Evolutionary conservation across 2,797 vertebrate species (phyloP).

Genomic region (Valencia hispanica): DNA sequence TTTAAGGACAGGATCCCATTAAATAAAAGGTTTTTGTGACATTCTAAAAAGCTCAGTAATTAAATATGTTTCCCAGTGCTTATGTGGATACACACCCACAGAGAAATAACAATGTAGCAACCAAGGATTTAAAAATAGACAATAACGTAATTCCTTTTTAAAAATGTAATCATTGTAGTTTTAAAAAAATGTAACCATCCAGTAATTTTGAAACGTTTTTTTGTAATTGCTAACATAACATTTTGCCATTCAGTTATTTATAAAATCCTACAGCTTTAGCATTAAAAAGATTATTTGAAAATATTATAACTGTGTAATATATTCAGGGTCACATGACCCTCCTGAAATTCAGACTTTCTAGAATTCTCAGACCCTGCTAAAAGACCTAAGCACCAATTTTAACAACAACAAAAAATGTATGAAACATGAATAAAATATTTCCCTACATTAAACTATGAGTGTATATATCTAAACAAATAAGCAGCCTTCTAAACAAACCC

Average conservation of each 20-base stretch:
- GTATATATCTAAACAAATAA: neutral
- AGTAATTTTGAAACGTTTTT: neutral
- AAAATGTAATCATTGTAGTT: neutral
- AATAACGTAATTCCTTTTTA: neutral
- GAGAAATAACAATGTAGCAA: neutral
- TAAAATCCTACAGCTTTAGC: neutral
- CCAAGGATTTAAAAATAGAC: neutral
- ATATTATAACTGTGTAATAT: neutral
- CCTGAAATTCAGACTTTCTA: neutral
- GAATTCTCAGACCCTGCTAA: neutral
- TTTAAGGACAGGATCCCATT: slow-evolving; percentile 1
- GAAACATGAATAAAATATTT: neutral
- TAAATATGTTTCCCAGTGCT: neutral
- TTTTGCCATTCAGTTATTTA: neutral
- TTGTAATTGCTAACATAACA: too few species aligned
- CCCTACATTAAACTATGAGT: neutral
- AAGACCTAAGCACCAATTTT: neutral
- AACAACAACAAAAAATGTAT: neutral
- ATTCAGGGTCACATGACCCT: neutral
- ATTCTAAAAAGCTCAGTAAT: neutral
- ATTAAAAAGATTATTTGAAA: neutral
- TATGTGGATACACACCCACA: neutral
- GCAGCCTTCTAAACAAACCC: neutral
- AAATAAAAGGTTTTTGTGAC: neutral
- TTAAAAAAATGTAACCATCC: neutral